Conservation (phyloP, 2,113 vertebrate genomes). For the Clarias batrachus region DNA sequence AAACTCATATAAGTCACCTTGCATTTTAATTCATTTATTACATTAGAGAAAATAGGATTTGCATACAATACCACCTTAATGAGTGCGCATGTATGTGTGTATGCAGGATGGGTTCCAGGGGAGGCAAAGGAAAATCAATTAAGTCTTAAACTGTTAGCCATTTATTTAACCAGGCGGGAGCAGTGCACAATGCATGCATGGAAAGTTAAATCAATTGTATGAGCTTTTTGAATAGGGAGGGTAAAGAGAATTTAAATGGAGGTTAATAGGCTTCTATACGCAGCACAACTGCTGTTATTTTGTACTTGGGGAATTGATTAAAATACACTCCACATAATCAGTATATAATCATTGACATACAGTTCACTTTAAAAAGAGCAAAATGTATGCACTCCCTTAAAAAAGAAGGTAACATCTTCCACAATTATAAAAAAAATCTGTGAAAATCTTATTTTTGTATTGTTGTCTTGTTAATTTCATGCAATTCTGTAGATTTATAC, state of each 20-base stretch:
- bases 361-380: background rate
- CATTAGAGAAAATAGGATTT: slow-evolving; percentile 78
- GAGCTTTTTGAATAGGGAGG: slow-evolving; percentile 54
- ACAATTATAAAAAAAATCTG: background rate
- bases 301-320: slow-evolving; percentile 21
- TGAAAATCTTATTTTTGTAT: background rate
- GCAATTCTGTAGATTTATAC: background rate
- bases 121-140: slow-evolving; percentile 71
- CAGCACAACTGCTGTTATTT: slow-evolving; percentile 41
- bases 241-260: slow-evolving; percentile 59
- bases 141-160: slow-evolving; percentile 74
- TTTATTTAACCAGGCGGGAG: slow-evolving; percentile 60
- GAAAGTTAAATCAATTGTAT: slow-evolving; percentile 63
- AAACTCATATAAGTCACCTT: slow-evolving; percentile 79
- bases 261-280: slow-evolving; percentile 52
- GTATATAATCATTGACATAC: background rate
- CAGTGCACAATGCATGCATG: slow-evolving; percentile 57
- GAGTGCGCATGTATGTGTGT: slow-evolving; percentile 12
- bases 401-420: background rate
- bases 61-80: slow-evolving; percentile 70
- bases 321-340: slow-evolving; percentile 9
- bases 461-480: background rate
- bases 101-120: background rate
- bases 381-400: background rate
- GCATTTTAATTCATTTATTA: slow-evolving; percentile 61